Evolutionary conservation across 2,888 invertebrate species (phyloP).

Genomic region (Lasiommata megera): DNA sequence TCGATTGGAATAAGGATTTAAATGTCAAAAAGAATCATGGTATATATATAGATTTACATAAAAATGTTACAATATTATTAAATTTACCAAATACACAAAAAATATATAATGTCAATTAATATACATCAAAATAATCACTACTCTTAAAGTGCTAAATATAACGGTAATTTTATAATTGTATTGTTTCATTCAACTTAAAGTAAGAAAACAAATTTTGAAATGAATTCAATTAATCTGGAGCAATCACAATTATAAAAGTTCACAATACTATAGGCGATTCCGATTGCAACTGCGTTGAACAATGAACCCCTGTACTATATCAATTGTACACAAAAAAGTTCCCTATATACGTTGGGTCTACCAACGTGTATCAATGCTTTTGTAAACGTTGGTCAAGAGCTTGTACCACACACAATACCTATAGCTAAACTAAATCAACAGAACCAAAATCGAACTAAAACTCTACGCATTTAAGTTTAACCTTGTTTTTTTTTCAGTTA

Average conservation of each 20-base stretch:
- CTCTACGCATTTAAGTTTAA: neutral
- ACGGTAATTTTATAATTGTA: no score
- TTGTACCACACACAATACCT: no score
- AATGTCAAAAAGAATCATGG: no score
- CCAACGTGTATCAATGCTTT: no score
- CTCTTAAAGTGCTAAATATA: neutral
- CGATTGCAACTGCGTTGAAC: neutral
- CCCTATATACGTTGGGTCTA: no score
- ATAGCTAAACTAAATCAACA: no score
- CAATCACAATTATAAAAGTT: neutral
- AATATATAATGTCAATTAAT: conserved; percentile 1
- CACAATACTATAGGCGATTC: neutral
- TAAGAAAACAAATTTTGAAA: neutral
- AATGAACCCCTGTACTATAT: no score
- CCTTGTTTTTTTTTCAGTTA: no score
- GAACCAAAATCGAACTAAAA: no score
- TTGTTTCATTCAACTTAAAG: neutral
- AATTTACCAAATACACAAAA: neutral
- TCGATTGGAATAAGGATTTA: neutral
- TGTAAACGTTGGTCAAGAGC: no score
- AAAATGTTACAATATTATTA: conserved; percentile 5
- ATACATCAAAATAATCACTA: neutral
- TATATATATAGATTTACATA: conserved; percentile 1
- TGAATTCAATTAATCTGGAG: neutral
- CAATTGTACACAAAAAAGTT: no score